Conservation (phyloP, 2,113 vertebrate species). For the Phylloscopus trochiloides region DNA sequence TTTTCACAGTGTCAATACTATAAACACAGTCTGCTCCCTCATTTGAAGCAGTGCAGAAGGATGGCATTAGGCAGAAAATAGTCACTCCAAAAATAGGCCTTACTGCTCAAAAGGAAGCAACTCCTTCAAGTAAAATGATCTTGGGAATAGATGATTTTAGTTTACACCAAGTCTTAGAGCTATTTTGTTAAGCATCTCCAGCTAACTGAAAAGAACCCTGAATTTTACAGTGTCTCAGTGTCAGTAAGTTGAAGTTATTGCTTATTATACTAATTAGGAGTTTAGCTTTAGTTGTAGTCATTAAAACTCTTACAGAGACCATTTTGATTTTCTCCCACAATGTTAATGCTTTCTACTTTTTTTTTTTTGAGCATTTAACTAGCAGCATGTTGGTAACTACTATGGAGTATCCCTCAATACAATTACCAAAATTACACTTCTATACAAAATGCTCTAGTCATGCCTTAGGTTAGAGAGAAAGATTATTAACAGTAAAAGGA, state of each 20-base stretch:
- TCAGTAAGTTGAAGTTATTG: not conserved
- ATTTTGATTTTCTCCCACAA: not conserved
- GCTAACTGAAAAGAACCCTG: not conserved
- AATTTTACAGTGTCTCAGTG: not conserved
- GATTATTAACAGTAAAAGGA: not conserved
- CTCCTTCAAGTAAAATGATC: not conserved
- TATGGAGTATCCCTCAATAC: not conserved
- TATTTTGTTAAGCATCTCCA: not conserved
- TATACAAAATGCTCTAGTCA: not conserved
- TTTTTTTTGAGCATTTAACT: not conserved
- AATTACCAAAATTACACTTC: not conserved
- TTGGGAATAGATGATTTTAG: not conserved
- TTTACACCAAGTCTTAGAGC: not conserved
- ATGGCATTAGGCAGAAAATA: slow-evolving; percentile 29
- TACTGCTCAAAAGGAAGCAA: not conserved
- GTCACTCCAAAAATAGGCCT: slow-evolving; percentile 20
- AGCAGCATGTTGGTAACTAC: not conserved
- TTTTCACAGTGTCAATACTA: slow-evolving; percentile 48
- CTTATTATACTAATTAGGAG: not conserved
- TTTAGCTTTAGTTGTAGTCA: not conserved
- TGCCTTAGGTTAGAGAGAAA: not conserved
- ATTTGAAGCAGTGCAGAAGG: not conserved
- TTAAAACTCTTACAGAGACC: not conserved
- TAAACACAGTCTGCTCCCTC: slow-evolving; percentile 61
- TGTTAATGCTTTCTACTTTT: not conserved